phyloP scores from a whole-genome alignment of 1,140 invertebrate species.

The Drosophila pandora region DNA sequence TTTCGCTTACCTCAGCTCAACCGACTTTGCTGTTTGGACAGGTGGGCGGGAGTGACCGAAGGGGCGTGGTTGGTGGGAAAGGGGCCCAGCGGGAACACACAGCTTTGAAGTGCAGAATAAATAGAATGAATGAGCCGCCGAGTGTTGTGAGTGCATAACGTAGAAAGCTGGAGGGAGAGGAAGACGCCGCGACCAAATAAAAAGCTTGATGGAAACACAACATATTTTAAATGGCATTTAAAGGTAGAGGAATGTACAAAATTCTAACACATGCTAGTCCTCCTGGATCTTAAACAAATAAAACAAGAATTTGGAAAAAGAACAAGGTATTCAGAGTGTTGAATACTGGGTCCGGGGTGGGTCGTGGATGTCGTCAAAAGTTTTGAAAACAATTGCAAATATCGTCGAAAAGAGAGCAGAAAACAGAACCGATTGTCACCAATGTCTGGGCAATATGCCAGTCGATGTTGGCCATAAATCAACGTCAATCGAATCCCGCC shows the following conservation, averaged over 20 bases:
- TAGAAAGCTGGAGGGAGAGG: conserved; percentile 38
- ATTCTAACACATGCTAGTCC: not conserved
- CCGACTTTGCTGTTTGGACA: conserved; percentile 66
- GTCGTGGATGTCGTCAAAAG: conserved; percentile 7
- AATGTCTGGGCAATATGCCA: conserved; percentile 56
- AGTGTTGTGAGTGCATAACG: conserved; percentile 76
- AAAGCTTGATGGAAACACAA: conserved; percentile 8
- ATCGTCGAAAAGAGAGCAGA: conserved; percentile 18
- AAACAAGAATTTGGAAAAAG: not conserved
- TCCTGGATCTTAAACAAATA: too few species aligned
- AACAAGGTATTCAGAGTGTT: conserved; percentile 16
- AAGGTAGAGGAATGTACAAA: conserved; percentile 10
- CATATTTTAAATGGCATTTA: conserved; percentile 51
- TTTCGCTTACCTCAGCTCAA: conserved; percentile 54
- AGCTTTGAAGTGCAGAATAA: conserved; percentile 80
- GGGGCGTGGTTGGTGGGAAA: conserved; percentile 2
- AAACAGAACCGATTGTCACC: conserved; percentile 41
- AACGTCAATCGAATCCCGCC: conserved; percentile 62
- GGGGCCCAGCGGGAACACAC: conserved; percentile 44
- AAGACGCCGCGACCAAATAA: conserved; percentile 1
- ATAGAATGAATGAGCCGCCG: conserved; percentile 76
- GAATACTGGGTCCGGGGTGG: conserved; percentile 6
- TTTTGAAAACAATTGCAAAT: conserved; percentile 46
- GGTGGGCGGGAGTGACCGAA: conserved; percentile 29
- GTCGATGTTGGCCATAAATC: conserved; percentile 63